phyloP scores from a whole-genome alignment of 2,113 vertebrate genomes.

The Syrmaticus mikado region DNA sequence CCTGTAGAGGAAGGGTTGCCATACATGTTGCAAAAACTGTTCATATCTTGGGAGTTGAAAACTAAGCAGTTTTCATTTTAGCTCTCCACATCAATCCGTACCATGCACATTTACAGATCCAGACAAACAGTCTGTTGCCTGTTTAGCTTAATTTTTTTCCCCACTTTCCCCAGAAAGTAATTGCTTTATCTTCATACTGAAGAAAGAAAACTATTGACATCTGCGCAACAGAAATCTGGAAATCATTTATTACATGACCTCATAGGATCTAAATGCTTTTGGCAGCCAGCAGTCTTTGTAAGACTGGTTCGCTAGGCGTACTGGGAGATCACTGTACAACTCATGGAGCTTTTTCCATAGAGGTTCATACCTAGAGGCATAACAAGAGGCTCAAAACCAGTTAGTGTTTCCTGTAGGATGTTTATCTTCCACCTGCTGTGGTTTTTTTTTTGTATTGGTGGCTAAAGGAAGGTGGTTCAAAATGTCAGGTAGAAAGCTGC shows the following conservation, averaged over 20 bases:
- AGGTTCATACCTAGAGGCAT: not conserved
- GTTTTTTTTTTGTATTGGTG: not conserved
- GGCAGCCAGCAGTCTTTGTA: not conserved
- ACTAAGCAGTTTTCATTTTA: not conserved
- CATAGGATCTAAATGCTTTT: constrained; percentile 24
- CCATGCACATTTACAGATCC: not conserved
- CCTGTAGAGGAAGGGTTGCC: not conserved
- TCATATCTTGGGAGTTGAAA: not conserved
- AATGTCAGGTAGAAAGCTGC: not conserved
- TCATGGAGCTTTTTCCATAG: not conserved
- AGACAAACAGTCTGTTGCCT: not conserved
- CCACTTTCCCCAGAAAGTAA: not conserved
- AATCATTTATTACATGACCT: constrained; percentile 33
- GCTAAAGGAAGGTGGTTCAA: not conserved
- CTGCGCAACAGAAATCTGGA: constrained; percentile 47
- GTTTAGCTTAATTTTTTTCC: not conserved
- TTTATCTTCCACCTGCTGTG: not conserved
- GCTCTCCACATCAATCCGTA: not conserved
- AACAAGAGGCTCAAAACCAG: not conserved
- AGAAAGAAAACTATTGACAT: constrained; percentile 14
- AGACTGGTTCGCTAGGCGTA: not conserved
- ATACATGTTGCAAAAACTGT: not conserved
- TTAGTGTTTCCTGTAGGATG: not conserved
- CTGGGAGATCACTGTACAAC: not conserved
- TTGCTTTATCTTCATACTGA: not conserved